A percentile compares a stretch with the other conserved stretches of the same genome.
Evolutionary conservation across 2,113 vertebrate species (phyloP).

Genomic region (Alosa alosa): DNA sequence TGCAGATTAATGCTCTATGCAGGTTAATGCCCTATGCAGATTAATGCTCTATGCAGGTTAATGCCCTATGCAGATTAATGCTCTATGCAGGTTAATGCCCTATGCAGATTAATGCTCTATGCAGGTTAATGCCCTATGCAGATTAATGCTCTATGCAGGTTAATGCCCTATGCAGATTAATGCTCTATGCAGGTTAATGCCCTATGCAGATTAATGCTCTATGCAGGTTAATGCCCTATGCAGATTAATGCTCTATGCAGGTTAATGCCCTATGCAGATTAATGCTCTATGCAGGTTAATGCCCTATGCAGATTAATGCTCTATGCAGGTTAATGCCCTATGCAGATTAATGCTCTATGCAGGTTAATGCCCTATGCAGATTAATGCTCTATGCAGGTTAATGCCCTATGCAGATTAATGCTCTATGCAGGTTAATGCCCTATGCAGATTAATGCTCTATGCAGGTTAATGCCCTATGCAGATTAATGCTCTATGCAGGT

Average conservation of each 20-base stretch:
- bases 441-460: neutral
- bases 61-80: neutral
- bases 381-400: neutral
- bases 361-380: neutral
- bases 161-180: neutral
- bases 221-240: neutral
- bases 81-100: neutral
- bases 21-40: neutral
- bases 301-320: neutral
- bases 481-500: neutral
- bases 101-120: neutral
- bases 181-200: neutral
- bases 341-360: neutral
- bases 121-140: neutral
- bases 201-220: neutral
- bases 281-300: neutral
- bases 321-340: neutral
- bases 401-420: neutral
- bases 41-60: neutral
- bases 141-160: neutral
- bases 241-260: neutral
- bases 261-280: neutral
- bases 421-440: neutral
- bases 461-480: neutral
- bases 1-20: too few species aligned